Conservation (phyloP, 2,888 invertebrate species). For the Rhynchonema sp. region DNA sequence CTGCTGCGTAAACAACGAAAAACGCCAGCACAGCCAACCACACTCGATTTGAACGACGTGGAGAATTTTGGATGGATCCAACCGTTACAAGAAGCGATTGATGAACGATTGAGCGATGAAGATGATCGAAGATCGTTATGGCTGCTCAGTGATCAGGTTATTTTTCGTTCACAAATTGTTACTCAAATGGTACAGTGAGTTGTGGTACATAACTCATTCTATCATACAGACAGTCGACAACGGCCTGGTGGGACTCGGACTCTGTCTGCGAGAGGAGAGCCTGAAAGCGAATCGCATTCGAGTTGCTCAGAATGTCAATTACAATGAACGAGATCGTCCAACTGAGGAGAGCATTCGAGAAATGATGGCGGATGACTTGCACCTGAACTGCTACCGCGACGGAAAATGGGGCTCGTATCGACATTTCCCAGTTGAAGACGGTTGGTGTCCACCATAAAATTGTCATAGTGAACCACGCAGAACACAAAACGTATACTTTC, state of each 20-base stretch:
- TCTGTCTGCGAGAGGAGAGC: neutral
- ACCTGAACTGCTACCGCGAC: conserved; percentile 57
- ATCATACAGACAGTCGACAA: neutral
- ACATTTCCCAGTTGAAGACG: conserved; percentile 46
- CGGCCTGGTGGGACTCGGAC: neutral
- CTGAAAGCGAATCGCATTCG: neutral
- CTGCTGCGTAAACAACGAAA: neutral
- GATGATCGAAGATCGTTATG: neutral
- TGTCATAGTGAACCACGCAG: no score
- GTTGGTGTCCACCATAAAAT: conserved; percentile 26
- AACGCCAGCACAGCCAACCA: neutral
- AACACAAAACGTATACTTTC: no score
- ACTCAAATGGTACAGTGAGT: no score
- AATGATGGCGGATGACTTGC: conserved; percentile 44
- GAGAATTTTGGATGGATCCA: neutral
- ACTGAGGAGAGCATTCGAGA: no score
- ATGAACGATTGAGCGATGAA: neutral
- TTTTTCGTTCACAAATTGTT: no score
- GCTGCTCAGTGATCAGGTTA: neutral
- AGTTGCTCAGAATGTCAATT: neutral
- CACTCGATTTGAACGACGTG: neutral
- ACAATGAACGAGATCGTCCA: neutral
- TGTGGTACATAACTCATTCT: no score
- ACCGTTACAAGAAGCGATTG: neutral
- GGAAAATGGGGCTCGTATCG: conserved; percentile 63